phyloP scores from a whole-genome alignment of 1,140 invertebrate genomes.

The Hylyphantes graminicola region DNA sequence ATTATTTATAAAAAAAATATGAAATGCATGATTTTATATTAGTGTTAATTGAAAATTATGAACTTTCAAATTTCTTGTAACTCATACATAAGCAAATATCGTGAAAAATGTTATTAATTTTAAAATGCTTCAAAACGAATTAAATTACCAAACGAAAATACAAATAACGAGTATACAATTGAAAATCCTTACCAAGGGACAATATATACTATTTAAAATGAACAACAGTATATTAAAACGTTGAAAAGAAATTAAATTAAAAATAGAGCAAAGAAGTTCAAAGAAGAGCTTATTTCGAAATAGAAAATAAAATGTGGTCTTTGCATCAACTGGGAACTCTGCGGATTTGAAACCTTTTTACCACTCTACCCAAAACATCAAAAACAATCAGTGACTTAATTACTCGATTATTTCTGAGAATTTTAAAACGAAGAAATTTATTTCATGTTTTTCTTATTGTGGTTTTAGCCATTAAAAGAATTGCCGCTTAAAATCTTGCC shows the following conservation, averaged over 20 bases:
- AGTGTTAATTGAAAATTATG: no score
- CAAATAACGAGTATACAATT: no score
- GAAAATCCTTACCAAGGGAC: no score
- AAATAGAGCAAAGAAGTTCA: conserved; percentile 43
- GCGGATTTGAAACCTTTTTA: conserved; percentile 48
- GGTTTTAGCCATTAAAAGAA: conserved; percentile 53
- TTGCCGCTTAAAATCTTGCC: conserved; percentile 32
- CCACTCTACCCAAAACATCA: conserved; percentile 49
- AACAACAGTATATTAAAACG: conserved; percentile 23
- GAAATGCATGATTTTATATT: no score
- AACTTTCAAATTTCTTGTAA: no score
- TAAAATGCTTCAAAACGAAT: no score
- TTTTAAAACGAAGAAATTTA: conserved; percentile 38
- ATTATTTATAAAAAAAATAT: no score
- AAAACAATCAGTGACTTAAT: conserved; percentile 58
- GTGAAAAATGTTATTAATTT: no score
- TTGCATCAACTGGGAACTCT: conserved; percentile 7
- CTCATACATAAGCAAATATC: no score
- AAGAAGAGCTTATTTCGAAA: conserved; percentile 50
- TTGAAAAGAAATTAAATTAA: conserved; percentile 39
- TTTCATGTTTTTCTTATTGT: conserved; percentile 48
- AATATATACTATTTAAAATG: conserved; percentile 9
- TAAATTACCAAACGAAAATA: no score
- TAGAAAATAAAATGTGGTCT: conserved; percentile 31
- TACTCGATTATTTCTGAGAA: conserved; percentile 41